Base-by-base conservation (phyloP, 2,113 vertebrate species). In the Paraplagusia blochii region DNA sequence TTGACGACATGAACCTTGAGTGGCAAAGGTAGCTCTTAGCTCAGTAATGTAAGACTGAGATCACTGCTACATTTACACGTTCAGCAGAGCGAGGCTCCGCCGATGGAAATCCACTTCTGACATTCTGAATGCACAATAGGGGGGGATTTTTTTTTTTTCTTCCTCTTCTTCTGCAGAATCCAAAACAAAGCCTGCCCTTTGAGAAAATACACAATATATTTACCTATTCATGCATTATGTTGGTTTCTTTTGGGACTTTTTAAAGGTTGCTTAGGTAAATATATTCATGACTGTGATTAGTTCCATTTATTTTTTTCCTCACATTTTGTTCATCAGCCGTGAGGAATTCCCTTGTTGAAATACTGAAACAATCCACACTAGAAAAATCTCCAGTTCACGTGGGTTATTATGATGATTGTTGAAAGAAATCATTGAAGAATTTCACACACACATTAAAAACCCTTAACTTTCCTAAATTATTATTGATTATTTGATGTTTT, bases 1-100 rank as follows among this genome's bases (percentile, higher is more conserved):
- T 81, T 88, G 79, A 80, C 81, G 75, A 71, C 73, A 78, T 29
- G 80, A 80, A 86, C 72, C 82, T 76, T 74, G 82, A 82, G 81
- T 76, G 73, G 69, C 66, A 67, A 36, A 53, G 76, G 56, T 76
- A 79, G 66, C 52, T 76, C 55, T 81, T 63, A 78, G 71, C 76
- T 58, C 1, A 1, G 58, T 74, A 85, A 83, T 82, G 79, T 80
- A 73, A 34, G 58, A 44, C 67, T 18, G 48, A 62, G 58, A 70
- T 76, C 69, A 56, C 52, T 2, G 7, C n/a, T 62, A 63, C 66
- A 58, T 65, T 71, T 51, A 16, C 42, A 76, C 82, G 80, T 72
- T 74, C 73, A 58, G 44, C 56, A 74, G 52, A 72, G 13, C 39
- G 44, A n/a, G 57, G 33, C 14, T 53, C 34, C 39, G 15, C 38